Conservation (phyloP, 2,113 vertebrate genomes). For the Oncorhynchus mykiss region DNA sequence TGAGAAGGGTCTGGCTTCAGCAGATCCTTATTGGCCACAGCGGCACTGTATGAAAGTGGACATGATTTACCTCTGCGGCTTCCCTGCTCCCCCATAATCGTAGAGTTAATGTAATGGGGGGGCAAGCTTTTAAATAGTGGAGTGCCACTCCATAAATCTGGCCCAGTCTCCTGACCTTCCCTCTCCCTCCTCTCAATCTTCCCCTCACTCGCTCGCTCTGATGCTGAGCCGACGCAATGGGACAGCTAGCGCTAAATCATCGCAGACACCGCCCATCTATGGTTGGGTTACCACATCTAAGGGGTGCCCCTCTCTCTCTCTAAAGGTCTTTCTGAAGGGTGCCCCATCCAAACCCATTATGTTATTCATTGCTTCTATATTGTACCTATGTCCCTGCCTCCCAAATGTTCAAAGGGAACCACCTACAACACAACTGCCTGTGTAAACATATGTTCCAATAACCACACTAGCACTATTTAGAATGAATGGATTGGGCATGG, state of each 20-base stretch:
- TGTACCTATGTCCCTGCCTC: too few relatives aligned
- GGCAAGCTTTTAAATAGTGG: constrained; percentile 71
- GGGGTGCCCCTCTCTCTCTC: neutral
- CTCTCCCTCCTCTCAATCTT: neutral
- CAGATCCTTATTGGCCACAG: neutral
- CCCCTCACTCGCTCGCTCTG: neutral
- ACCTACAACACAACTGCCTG: too few relatives aligned
- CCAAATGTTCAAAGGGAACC: too few relatives aligned
- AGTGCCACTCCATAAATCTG: constrained; percentile 67
- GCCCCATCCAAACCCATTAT: too few relatives aligned
- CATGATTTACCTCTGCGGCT: constrained; percentile 66
- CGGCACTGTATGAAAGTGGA: constrained; percentile 60
- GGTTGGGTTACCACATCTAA: too few relatives aligned
- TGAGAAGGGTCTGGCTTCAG: too few relatives aligned
- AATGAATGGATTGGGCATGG: too few relatives aligned
- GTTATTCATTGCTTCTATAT: too few relatives aligned
- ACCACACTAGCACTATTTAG: too few relatives aligned
- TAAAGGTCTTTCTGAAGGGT: neutral
- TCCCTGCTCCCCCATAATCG: constrained; percentile 59
- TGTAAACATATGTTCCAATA: too few relatives aligned
- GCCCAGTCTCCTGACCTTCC: constrained; percentile 43
- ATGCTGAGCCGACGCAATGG: neutral
- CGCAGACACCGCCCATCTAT: neutral
- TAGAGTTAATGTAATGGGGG: constrained; percentile 65
- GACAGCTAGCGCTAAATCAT: neutral